A percentile compares a stretch with the other conserved stretches of the same genome.
phyloP scores from a whole-genome alignment of 2,797 vertebrate genomes.

The Anisognathus igniventris region DNA sequence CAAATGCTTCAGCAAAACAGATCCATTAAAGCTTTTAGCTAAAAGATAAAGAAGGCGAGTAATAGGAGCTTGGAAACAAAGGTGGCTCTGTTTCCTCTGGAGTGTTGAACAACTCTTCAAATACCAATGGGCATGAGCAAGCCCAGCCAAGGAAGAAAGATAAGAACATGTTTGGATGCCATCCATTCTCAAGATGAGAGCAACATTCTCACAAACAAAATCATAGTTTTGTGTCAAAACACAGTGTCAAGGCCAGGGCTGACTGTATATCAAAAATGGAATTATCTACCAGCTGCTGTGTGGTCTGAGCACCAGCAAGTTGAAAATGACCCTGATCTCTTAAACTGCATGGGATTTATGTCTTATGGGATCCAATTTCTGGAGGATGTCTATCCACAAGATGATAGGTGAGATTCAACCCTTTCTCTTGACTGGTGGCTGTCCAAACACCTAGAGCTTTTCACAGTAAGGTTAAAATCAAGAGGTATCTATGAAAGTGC shows the following conservation, averaged over 20 bases:
- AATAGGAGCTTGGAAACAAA: slow-evolving; percentile 7
- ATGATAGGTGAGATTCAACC: neutral
- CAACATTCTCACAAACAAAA: neutral
- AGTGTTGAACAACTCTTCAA: neutral
- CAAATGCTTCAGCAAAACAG: slow-evolving; percentile 2
- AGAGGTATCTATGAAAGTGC: neutral
- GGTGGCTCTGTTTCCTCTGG: neutral
- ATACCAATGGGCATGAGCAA: neutral
- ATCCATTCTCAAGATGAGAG: neutral
- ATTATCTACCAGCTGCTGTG: neutral
- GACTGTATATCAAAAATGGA: neutral
- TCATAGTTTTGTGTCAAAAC: neutral
- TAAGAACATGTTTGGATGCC: neutral
- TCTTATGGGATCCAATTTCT: neutral
- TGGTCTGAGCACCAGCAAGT: neutral
- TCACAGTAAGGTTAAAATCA: neutral
- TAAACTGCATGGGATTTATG: neutral
- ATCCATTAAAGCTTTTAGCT: neutral
- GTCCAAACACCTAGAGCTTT: neutral
- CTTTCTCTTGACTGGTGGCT: neutral
- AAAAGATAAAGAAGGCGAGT: slow-evolving; percentile 8
- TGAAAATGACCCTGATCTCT: neutral
- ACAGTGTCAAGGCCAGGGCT: neutral
- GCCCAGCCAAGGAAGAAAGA: neutral
- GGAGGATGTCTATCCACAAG: neutral